A percentile compares a stretch with the other conserved stretches of the same genome.
These are phyloP conservation scores for Aeoliscus strigatus DNA, from an alignment of 2,797 vertebrate genomes.

Conservation along the genomic window DNA sequence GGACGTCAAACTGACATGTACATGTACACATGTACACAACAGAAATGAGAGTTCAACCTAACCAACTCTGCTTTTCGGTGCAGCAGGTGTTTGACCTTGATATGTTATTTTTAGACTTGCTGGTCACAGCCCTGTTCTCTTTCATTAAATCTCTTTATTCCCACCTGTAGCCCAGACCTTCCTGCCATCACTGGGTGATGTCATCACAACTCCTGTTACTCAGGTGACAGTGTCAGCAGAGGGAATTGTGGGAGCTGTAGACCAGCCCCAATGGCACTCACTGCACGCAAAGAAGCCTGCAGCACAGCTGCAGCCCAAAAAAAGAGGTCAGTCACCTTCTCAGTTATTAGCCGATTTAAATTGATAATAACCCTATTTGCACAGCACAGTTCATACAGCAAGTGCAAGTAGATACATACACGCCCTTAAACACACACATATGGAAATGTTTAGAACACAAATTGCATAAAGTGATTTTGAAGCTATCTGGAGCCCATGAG, in stretches of 20 bases:
- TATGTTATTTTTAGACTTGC: conserved; percentile 41
- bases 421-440: too few relatives aligned
- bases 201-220: conserved; percentile 81
- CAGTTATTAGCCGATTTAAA: neutral
- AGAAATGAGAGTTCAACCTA: conserved; percentile 9
- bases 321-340: conserved; percentile 76
- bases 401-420: too few relatives aligned
- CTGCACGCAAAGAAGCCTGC: conserved; percentile 67
- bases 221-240: conserved; percentile 86
- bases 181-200: conserved; percentile 80
- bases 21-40: too few relatives aligned
- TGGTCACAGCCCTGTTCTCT: conserved; percentile 27
- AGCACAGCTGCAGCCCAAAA: conserved; percentile 81
- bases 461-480: too few relatives aligned
- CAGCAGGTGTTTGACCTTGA: conserved; percentile 25
- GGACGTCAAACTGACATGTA: neutral
- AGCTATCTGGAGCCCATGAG: too few relatives aligned
- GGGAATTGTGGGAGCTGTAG: conserved; percentile 82
- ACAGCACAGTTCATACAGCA: too few relatives aligned
- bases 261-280: conserved; percentile 78
- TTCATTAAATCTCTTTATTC: conserved; percentile 52
- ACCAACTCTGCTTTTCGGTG: conserved; percentile 15
- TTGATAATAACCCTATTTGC: too few relatives aligned
- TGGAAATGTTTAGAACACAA: too few relatives aligned
- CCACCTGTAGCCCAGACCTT: conserved; percentile 81